Evolutionary conservation across 1,140 invertebrate genomes (phyloP), one percentile per base, ranked within the genome.

Genomic region (Drosophila murphyi): DNA sequence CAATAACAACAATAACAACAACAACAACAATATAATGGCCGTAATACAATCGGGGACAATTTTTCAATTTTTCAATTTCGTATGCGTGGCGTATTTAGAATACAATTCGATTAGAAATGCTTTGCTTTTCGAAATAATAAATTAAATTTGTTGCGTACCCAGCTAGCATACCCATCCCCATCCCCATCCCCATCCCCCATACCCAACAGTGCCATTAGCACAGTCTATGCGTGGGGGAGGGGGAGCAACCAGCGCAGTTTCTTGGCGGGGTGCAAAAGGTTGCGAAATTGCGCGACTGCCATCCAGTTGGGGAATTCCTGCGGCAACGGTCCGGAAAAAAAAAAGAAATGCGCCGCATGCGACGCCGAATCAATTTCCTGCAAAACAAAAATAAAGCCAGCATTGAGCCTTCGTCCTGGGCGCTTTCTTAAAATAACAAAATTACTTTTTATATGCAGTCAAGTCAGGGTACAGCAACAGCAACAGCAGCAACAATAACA

Each of bases 381-480:
- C 74, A 74, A 67, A 72, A 56, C 20, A 34, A 3, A 43, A 43
- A 43, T 45, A 69, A 73, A 71, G 45, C 69, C 60, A 34, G 7
- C 34, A 51, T 10, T 29, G 62, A 78, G 55, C 51, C 73, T 75
- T 76, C 73, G 72, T 76, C 51, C 80, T 60, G 68, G 65, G 72
- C 54, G 77, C 76, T 82, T 90, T 90, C 87, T 90, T 90, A 88
- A 90, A 90, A 90, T 90, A 90, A 90, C 87, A 90, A 90, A 90
- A 90, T 90, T 90, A 90, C 87, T 87, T 90, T 88, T 73, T 76
- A 73, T 81, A 90, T 82, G 85, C 87, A 86, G 61, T 59, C 72
- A 45, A 64, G 57, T 52, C 69, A 67, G 76, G 61, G 57, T 41
- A 61, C 28, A 78, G 43, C 50, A 50, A 31, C 41, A 54, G 20